Evolutionary conservation across 2,113 vertebrate species (phyloP).

Genomic region (Pseudopodoces humilis): DNA sequence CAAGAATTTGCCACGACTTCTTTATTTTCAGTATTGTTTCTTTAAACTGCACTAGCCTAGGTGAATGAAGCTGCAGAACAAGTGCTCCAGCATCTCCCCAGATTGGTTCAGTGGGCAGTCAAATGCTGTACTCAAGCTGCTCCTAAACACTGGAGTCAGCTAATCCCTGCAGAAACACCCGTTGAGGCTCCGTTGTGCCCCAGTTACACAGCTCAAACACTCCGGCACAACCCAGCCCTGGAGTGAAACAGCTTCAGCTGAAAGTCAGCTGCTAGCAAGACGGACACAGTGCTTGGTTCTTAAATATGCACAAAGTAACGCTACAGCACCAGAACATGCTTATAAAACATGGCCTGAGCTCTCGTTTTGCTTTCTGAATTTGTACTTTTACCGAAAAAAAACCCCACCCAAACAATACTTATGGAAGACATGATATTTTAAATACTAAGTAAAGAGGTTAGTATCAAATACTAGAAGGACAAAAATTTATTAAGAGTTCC

Average conservation of each 20-base stretch:
- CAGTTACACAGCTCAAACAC: background rate
- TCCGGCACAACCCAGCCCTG: constrained; percentile 15
- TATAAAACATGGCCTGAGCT: background rate
- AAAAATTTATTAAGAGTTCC: background rate
- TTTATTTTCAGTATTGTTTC: background rate
- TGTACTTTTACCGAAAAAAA: background rate
- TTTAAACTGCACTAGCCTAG: background rate
- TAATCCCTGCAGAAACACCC: background rate
- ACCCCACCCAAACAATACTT: background rate
- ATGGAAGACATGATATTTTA: background rate
- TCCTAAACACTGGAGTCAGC: background rate
- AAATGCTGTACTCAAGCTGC: background rate
- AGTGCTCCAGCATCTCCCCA: background rate
- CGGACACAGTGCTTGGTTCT: constrained; percentile 10
- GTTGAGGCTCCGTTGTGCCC: background rate
- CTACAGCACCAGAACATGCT: background rate
- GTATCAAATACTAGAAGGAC: background rate
- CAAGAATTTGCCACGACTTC: background rate
- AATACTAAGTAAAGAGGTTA: background rate
- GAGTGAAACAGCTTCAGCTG: background rate
- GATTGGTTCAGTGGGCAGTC: background rate
- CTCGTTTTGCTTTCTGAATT: background rate
- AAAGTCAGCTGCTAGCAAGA: constrained; percentile 12
- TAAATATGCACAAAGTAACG: background rate
- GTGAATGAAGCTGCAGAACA: background rate